Conservation (phyloP, 1,140 invertebrate species). For the Phthorimaea operculella region DNA sequence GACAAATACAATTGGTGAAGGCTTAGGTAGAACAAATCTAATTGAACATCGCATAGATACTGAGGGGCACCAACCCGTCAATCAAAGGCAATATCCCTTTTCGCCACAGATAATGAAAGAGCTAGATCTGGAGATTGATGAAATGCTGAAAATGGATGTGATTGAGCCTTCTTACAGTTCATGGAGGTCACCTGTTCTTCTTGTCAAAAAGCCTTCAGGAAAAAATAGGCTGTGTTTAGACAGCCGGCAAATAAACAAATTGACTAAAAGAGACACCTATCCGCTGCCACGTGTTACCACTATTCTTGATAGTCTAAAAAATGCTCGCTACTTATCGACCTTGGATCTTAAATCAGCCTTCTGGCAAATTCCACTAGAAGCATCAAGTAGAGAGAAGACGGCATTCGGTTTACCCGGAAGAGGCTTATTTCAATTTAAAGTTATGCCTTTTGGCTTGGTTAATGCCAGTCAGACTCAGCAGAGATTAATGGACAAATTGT, state of each 20-base stretch:
- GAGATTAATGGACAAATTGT: slow-evolving; percentile 27
- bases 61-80: not conserved
- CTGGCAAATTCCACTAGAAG: slow-evolving; percentile 43
- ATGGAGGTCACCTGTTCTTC: slow-evolving; percentile 17
- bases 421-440: slow-evolving; percentile 32
- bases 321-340: slow-evolving; percentile 31
- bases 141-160: slow-evolving; percentile 5
- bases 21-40: slow-evolving; percentile 5
- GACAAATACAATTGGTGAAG: too few relatives aligned
- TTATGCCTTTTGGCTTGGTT: slow-evolving; percentile 10
- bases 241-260: slow-evolving; percentile 30
- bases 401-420: slow-evolving; percentile 32
- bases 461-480: slow-evolving; percentile 24
- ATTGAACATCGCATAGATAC: slow-evolving; percentile 7
- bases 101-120: not conserved
- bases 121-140: slow-evolving; percentile 1
- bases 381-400: slow-evolving; percentile 25
- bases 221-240: slow-evolving; percentile 20
- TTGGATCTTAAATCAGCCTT: slow-evolving; percentile 40
- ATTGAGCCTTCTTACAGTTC: slow-evolving; percentile 10
- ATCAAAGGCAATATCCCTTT: slow-evolving; percentile 4
- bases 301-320: slow-evolving; percentile 29
- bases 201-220: slow-evolving; percentile 6
- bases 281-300: slow-evolving; percentile 27
- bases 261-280: slow-evolving; percentile 29